Percentiles rank a stretch among this genome's conserved stretches.
These are phyloP conservation scores for Drosophila auraria DNA, from an alignment of 1,140 invertebrate species.

Conservation along the genomic window DNA sequence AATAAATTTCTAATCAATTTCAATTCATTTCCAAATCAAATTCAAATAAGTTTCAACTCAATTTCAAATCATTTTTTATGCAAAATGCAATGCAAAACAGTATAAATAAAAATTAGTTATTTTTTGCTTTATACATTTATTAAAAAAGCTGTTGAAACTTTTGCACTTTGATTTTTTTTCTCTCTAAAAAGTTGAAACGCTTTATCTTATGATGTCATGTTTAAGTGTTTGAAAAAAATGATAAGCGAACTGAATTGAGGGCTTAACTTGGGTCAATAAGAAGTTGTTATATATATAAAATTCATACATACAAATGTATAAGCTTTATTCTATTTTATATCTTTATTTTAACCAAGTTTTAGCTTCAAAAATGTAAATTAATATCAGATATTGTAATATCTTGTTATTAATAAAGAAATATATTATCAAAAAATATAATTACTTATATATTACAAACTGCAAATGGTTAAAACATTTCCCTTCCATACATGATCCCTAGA, in stretches of 20 bases:
- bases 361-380: no score
- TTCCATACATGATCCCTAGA: not conserved
- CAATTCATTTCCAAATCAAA: no score
- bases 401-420: not conserved
- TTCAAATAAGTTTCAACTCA: no score
- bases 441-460: not conserved
- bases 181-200: not conserved
- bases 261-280: not conserved
- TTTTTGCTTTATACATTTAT: no score
- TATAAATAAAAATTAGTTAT: no score
- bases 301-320: no score
- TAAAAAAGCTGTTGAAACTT: no score
- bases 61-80: no score
- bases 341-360: not conserved
- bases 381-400: no score
- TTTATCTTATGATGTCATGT: constrained; percentile 20
- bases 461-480: not conserved
- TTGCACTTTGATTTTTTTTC: not conserved
- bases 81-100: no score
- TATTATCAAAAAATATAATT: not conserved
- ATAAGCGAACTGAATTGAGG: constrained; percentile 11
- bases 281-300: not conserved
- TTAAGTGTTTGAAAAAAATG: constrained; percentile 1
- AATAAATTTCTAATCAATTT: no score
- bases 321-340: not conserved